Evolutionary conservation across 2,113 vertebrate genomes (phyloP), one percentile per base, ranked within the genome.

Genomic region (Phrynocephalus versicolor): DNA sequence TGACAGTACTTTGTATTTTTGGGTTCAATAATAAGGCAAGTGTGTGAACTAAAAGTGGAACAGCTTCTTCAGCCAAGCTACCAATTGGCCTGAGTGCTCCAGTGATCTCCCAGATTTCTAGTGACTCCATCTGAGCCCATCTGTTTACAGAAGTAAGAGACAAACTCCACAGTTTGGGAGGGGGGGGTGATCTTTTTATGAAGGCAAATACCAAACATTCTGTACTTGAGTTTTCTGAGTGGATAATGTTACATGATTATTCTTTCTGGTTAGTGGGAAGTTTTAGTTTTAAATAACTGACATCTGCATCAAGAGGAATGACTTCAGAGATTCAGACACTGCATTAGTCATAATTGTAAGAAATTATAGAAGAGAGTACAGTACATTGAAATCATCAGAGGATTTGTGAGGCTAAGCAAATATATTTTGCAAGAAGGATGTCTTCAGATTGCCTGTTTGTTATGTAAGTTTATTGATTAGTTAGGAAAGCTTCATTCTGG

Each of bases 261-360:
- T 85, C 87, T 92, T 92, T 92, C 55, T 90, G 71, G 76, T 88
- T 92, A 7, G 90, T 94, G 94, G 79, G 85, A 87, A 89, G 69
- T 91, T 77, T 94, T 95, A 92, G 91, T 95, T 95, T 94, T 89
- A 93, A 94, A 71, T 84, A 91, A 87, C 33, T 86, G 83, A 89
- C 89, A 83, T 94, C 89, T 84, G 83, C 6, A 21, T 58, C 92
- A 91, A 83, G 78, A 18, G 75, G 82, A 94, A 84, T 91, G 89
- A 88, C 89, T 90, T 69, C n/a, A 69, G 90, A 95, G 90, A 83
- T 79, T 89, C 1, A 21, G 87, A 89, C 90, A 93, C 83, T 79
- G 81, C 73, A 90, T 92, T 93, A 95, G 83, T 88, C 86, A 83
- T 90, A 93, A 94, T 90, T 93, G 35, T 58, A 69, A 89, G 87